Base-by-base conservation (phyloP, 53 echinoderm and acorn worm species). In the Luidia sarsii region DNA sequence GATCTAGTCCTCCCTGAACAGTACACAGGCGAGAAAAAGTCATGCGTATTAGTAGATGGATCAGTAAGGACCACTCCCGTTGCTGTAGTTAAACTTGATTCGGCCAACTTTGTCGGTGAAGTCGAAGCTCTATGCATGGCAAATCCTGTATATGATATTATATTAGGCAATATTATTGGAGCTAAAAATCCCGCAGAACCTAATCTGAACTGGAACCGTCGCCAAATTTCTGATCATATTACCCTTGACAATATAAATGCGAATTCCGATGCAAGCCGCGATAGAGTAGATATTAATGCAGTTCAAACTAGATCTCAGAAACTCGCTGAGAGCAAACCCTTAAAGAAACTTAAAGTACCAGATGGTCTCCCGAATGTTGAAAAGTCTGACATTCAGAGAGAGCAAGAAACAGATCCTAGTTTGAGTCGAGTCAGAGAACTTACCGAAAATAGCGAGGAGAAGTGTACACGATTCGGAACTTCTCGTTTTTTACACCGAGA, bases 361-460 rank as follows among this genome's bases (percentile, higher is more conserved):
- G 35, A 77, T 23, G 50, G 69, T 39, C 67, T 86, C 34, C 60
- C 68, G 3, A 69, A 80, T 43, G 65, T 64, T 15, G 48, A 51
- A 7, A 64, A 63, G 18, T 56, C 59, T 9, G 68, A 62, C 24
- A 59, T 84, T 29, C 24, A 31, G 36, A 35, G 16, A 39, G 67
- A 49, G 13, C 88, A 88, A 45, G 24, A 82, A 21, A 53, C 33
- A 14, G 88, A 88, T 46, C n/a, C 50, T 19, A 65, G 82, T 38
- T 35, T 88, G 21, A 41, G 48, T n/a, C 39, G 38, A 33, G 45
- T 73, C 64, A 51, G 68, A 11, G 79, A 89, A 23, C 20, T 68
- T 14, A 37, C 45, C 49, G 14, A 43, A 21, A n/a, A 1, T 2
- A 55, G 33, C 9, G 25, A 83, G 21, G 39, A 37, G 37, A 55